Conservation (phyloP, 2,113 vertebrate genomes). For the Chionodraco myersi region DNA sequence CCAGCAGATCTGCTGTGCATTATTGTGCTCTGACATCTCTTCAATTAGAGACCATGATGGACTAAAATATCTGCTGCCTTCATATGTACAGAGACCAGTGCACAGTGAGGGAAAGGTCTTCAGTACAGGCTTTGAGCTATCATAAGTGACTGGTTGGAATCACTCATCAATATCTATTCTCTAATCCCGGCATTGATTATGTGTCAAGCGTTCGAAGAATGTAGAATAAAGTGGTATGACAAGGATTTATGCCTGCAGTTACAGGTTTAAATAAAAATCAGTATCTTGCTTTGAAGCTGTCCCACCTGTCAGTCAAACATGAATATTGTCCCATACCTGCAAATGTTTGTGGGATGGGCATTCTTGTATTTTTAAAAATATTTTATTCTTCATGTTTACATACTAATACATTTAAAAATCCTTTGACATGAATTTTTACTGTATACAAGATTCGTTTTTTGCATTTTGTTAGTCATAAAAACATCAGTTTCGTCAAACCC, state of each 20-base stretch:
- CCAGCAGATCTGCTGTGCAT: too few relatives aligned
- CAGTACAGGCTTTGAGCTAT: not conserved
- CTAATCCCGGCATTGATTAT: not conserved
- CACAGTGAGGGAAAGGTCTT: not conserved
- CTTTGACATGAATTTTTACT: not conserved
- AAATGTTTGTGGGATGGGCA: conserved; percentile 1
- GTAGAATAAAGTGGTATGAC: not conserved
- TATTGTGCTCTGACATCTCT: too few relatives aligned
- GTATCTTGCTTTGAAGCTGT: not conserved
- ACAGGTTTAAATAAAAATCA: conserved; percentile 46
- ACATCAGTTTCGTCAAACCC: not conserved
- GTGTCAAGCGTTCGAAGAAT: not conserved
- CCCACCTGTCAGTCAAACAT: conserved; percentile 58
- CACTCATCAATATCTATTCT: not conserved
- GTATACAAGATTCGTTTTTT: not conserved
- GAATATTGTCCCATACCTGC: conserved; percentile 25
- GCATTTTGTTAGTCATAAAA: not conserved
- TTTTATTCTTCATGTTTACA: conserved; percentile 11
- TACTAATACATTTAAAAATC: conserved; percentile 51
- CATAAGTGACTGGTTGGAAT: not conserved
- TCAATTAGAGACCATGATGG: too few relatives aligned
- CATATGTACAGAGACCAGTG: not conserved
- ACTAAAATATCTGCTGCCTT: not conserved
- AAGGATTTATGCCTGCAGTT: not conserved
- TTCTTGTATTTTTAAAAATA: conserved; percentile 6